These are phyloP conservation scores for Alviniconcha strummeri DNA, from an alignment of 2,888 invertebrate species.

Conservation along the genomic window DNA sequence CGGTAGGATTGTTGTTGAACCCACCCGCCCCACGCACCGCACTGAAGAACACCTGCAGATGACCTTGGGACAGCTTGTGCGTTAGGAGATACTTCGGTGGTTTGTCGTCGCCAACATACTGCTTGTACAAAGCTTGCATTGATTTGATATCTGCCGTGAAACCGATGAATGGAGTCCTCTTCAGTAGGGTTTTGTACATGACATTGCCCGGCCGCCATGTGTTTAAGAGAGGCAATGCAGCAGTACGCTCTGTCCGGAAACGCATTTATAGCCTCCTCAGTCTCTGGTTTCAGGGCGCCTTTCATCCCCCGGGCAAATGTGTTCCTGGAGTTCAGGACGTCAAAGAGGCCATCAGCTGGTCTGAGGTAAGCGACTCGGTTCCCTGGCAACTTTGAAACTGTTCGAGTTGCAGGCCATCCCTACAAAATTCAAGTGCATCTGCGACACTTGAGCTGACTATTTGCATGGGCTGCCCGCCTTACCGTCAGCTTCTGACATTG, in stretches of 20 bases:
- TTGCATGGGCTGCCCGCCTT: conserved; percentile 3
- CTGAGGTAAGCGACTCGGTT: background rate
- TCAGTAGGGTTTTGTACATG: background rate
- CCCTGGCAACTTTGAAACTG: background rate
- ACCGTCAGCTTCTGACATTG: background rate
- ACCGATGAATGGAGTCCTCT: background rate
- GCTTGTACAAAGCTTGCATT: background rate
- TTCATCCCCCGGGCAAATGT: background rate
- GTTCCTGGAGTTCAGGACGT: conserved; percentile 5
- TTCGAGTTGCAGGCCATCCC: background rate
- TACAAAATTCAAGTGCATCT: conserved; percentile 10
- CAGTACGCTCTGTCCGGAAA: background rate
- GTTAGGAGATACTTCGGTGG: background rate
- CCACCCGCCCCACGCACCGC: background rate
- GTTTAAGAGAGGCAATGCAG: background rate
- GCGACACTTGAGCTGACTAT: conserved; percentile 21
- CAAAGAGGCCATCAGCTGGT: background rate
- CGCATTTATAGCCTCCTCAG: background rate
- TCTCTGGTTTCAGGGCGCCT: background rate
- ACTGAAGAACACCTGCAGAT: background rate
- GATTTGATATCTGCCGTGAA: background rate
- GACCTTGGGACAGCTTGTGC: background rate
- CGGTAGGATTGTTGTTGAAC: background rate
- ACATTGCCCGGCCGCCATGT: background rate
- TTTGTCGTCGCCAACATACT: background rate